Conservation (phyloP, 2,888 invertebrate genomes). For the Steinernema scapterisci region DNA sequence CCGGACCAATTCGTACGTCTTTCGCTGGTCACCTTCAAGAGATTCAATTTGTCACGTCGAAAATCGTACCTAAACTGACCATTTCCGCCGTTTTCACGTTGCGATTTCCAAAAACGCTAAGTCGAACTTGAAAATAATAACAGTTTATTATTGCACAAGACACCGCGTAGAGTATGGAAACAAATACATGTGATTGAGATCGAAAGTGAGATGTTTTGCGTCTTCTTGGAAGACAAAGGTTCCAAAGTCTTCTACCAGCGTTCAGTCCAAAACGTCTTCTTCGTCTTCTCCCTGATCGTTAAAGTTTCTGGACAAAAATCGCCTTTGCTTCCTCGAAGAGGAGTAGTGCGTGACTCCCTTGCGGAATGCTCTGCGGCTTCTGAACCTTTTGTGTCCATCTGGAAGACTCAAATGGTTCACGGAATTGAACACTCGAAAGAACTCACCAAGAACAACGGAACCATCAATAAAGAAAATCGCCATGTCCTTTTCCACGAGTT, state of each 20-base stretch:
- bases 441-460: neutral
- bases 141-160: neutral
- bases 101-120: neutral
- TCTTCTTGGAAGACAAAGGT: neutral
- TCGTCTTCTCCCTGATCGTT: neutral
- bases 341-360: constrained; percentile 4
- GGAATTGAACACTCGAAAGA: neutral
- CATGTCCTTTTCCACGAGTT: constrained; percentile 2
- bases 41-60: too few relatives aligned
- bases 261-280: neutral
- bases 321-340: constrained; percentile 8
- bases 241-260: neutral
- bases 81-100: too few relatives aligned
- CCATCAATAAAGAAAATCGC: constrained; percentile 17
- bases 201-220: neutral
- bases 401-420: neutral
- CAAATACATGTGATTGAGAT: neutral
- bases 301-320: neutral
- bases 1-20: too few relatives aligned
- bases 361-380: constrained; percentile 7
- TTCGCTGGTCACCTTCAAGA: too few relatives aligned
- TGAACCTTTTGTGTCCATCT: neutral
- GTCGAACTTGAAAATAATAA: neutral
- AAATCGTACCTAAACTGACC: too few relatives aligned
- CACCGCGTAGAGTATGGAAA: neutral